phyloP scores from a whole-genome alignment of 2,113 vertebrate genomes.

The Hyperopisus bebe region DNA sequence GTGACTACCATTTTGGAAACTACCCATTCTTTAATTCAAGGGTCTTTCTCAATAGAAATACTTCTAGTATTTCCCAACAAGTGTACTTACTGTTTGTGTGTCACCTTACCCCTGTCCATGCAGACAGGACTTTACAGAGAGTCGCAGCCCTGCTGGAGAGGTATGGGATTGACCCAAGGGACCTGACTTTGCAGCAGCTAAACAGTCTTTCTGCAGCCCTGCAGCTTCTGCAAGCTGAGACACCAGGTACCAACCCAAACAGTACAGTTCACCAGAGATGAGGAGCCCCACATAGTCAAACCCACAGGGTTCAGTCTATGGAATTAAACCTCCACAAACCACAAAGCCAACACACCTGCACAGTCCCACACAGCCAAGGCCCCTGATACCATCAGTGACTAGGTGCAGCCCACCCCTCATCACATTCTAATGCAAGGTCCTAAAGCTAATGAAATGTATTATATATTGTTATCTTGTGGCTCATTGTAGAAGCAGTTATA shows the following conservation, averaged over 20 bases:
- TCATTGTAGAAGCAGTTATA: background rate
- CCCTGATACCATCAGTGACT: background rate
- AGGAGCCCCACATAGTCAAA: background rate
- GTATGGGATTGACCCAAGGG: constrained; percentile 68
- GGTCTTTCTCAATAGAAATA: background rate
- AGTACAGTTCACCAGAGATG: background rate
- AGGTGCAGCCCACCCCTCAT: background rate
- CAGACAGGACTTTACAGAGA: constrained; percentile 62
- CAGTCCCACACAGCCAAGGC: background rate
- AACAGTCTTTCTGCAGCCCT: constrained; percentile 70
- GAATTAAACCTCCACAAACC: background rate
- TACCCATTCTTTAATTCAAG: background rate
- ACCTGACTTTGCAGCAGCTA: constrained; percentile 79
- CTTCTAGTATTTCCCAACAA: background rate
- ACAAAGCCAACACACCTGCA: background rate
- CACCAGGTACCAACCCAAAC: constrained; percentile 41
- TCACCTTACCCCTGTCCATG: constrained; percentile 19
- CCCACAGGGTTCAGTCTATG: background rate
- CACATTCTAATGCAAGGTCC: background rate
- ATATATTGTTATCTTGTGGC: background rate
- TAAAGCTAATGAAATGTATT: background rate
- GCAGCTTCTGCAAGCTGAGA: constrained; percentile 61
- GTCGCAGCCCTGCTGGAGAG: constrained; percentile 66
- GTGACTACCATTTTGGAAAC: background rate
- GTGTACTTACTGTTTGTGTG: background rate